These are phyloP conservation scores for Spodoptera littoralis DNA, from an alignment of 2,888 invertebrate species.

Conservation along the genomic window DNA sequence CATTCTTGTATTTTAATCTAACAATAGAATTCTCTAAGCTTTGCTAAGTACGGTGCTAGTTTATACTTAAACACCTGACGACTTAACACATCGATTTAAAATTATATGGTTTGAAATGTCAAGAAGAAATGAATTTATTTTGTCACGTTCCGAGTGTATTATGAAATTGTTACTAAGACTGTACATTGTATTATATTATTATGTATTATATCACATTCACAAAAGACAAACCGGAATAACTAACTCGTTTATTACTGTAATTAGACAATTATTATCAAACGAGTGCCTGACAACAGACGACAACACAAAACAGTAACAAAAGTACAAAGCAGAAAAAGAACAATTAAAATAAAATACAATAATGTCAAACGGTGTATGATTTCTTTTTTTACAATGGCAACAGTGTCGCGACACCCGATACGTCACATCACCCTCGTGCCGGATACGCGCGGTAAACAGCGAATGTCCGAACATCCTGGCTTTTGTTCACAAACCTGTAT, in stretches of 20 bases:
- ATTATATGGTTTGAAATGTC: conserved; percentile 9
- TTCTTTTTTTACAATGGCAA: conserved; percentile 53
- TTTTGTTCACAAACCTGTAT: conserved; percentile 63
- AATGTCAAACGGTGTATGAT: conserved; percentile 38
- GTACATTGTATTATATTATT: too few species aligned
- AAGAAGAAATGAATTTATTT: too few species aligned
- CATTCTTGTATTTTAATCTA: conserved; percentile 38
- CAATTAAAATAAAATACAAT: conserved; percentile 37
- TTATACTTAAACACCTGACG: conserved; percentile 5
- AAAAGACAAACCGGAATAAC: too few species aligned
- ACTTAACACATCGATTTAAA: conserved; percentile 16
- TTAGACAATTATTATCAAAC: too few species aligned
- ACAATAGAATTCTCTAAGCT: conserved; percentile 40
- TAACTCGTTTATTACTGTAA: too few species aligned
- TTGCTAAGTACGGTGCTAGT: conserved; percentile 5
- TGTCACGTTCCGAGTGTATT: too few species aligned
- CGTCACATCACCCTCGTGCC: conserved; percentile 58
- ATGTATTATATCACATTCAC: too few species aligned
- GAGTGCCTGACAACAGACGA: background rate
- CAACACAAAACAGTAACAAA: background rate
- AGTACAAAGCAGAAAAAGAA: conserved; percentile 15
- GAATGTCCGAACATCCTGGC: conserved; percentile 65
- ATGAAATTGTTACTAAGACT: too few species aligned
- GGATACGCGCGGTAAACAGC: conserved; percentile 67
- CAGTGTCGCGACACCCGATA: conserved; percentile 57